Evolutionary conservation across 2,797 vertebrate species (phyloP).

Genomic region (Mormyrops boulengeri): DNA sequence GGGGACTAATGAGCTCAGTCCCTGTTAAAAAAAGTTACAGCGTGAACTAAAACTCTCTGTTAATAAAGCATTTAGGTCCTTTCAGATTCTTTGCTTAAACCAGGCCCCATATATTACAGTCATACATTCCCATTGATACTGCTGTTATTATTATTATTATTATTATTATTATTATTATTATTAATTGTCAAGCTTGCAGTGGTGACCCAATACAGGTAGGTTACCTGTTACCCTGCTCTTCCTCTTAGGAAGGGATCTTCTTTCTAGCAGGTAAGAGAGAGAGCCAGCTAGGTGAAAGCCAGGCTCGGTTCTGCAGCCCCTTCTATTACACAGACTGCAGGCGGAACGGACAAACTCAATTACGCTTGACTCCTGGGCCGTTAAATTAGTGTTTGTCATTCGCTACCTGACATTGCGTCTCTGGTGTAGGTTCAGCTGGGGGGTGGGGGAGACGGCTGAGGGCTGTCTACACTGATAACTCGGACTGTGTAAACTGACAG

Average conservation of each 20-base stretch:
- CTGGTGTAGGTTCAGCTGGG: not conserved
- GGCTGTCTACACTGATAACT: not conserved
- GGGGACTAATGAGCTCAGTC: not conserved
- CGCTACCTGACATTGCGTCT: not conserved
- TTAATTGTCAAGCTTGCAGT: not conserved
- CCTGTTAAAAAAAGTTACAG: not conserved
- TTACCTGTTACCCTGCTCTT: not conserved
- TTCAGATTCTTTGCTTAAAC: not conserved
- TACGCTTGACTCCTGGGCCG: constrained; percentile 2
- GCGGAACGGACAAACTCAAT: not conserved
- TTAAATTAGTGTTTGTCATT: constrained; percentile 12
- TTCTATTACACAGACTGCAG: not conserved
- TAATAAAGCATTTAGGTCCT: not conserved
- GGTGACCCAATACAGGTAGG: not conserved
- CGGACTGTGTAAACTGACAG: not conserved
- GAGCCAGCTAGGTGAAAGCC: not conserved
- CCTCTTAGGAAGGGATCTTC: not conserved
- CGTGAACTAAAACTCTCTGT: not conserved
- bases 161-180: not conserved
- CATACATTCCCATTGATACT: not conserved
- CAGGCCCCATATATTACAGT: not conserved
- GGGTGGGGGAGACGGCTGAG: not conserved
- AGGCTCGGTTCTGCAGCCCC: not conserved
- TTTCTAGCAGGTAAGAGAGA: not conserved
- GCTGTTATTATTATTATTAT: not conserved